Conservation (phyloP, 1,140 invertebrate species). For the Drosophila saltans region DNA sequence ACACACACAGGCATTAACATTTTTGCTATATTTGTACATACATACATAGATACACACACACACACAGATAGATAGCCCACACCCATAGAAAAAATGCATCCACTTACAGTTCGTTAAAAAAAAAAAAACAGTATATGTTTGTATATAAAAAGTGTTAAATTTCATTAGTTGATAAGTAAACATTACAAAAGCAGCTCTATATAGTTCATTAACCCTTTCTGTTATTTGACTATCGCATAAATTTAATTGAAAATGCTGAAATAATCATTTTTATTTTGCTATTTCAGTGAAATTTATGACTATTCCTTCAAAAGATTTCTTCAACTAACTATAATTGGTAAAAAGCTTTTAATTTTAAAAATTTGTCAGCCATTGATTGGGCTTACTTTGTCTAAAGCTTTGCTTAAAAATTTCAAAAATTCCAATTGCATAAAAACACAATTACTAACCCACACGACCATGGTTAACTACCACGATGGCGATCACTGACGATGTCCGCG, state of each 20-base stretch:
- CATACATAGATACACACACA: background rate
- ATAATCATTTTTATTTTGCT: too few species aligned
- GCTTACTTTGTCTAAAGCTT: slow-evolving; percentile 34
- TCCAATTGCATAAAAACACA: slow-evolving; percentile 17
- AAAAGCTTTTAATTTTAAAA: slow-evolving; percentile 27
- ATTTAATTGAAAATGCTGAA: too few species aligned
- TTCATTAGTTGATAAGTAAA: background rate
- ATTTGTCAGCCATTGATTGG: slow-evolving; percentile 36
- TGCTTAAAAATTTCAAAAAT: slow-evolving; percentile 59
- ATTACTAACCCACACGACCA: slow-evolving; percentile 8
- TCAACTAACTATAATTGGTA: background rate
- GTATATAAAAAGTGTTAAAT: background rate
- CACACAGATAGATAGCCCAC: background rate
- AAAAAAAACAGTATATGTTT: background rate
- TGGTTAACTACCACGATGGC: slow-evolving; percentile 19
- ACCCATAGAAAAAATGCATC: slow-evolving; percentile 26
- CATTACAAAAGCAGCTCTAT: background rate
- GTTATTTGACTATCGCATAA: background rate
- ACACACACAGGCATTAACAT: background rate
- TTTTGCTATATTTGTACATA: background rate
- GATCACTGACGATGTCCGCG: slow-evolving; percentile 37
- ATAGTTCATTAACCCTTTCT: slow-evolving; percentile 1
- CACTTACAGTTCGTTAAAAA: slow-evolving; percentile 12
- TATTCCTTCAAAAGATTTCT: background rate
- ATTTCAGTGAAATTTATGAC: too few species aligned